Evolutionary conservation across 2,113 vertebrate genomes (phyloP).

Genomic region (Brachypteracias leptosomus): DNA sequence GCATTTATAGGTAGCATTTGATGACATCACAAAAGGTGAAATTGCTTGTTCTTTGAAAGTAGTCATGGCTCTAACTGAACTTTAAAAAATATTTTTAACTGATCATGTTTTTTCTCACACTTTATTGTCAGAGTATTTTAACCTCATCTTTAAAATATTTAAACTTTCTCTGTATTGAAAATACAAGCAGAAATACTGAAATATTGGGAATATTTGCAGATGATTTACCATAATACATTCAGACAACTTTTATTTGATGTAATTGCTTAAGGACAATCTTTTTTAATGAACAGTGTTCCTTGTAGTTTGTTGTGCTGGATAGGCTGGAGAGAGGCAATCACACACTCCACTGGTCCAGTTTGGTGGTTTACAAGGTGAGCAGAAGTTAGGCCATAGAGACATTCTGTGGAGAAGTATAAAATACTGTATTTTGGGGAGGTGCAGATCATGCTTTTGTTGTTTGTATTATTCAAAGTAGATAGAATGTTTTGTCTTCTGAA

Average conservation of each 20-base stretch:
- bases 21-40: not conserved
- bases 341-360: not conserved
- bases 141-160: not conserved
- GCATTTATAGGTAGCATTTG: not conserved
- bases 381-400: not conserved
- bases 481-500: not conserved
- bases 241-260: not conserved
- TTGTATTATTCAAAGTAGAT: not conserved
- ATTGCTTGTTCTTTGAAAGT: not conserved
- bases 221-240: not conserved
- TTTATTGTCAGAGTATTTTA: not conserved
- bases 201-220: not conserved
- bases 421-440: not conserved
- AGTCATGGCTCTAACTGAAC: not conserved
- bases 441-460: not conserved
- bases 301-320: not conserved
- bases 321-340: not conserved
- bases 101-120: not conserved
- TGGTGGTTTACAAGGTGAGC: not conserved
- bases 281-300: not conserved
- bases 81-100: not conserved
- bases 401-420: not conserved
- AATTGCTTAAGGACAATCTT: not conserved
- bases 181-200: not conserved
- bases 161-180: not conserved